phyloP scores from a whole-genome alignment of 2,797 vertebrate genomes.

The Dicrostonyx torquatus region DNA sequence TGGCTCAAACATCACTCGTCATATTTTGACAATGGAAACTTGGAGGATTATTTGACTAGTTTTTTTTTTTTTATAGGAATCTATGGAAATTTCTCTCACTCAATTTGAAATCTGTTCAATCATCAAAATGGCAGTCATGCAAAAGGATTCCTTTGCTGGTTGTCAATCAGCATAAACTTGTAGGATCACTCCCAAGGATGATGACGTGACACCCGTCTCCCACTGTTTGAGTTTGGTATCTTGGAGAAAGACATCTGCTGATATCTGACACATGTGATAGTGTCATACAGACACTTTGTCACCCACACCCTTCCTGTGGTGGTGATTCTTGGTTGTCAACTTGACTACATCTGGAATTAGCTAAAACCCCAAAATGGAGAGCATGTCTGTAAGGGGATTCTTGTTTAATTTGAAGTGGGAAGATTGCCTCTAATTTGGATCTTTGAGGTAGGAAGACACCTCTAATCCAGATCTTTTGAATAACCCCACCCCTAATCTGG shows the following conservation, averaged over 20 bases:
- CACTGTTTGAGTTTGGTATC: background rate
- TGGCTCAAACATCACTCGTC: background rate
- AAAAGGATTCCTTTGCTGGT: background rate
- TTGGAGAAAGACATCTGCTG: background rate
- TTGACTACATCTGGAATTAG: background rate
- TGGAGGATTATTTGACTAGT: background rate
- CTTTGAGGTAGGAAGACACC: background rate
- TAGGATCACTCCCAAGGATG: background rate
- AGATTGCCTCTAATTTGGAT: background rate
- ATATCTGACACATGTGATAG: background rate
- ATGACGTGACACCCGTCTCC: fast-evolving
- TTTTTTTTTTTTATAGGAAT: background rate
- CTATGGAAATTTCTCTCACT: background rate
- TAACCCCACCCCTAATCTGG: background rate
- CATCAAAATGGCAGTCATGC: background rate
- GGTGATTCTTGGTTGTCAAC: background rate
- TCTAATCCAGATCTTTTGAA: background rate
- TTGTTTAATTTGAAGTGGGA: background rate
- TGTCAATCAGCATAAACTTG: background rate
- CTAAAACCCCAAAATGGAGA: background rate
- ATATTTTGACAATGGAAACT: background rate
- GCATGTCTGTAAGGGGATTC: background rate
- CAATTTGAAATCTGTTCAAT: background rate
- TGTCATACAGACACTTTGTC: background rate
- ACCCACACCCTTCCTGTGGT: background rate